Conservation (phyloP, 2,113 vertebrate species). For the Aspidoscelis tigris region DNA sequence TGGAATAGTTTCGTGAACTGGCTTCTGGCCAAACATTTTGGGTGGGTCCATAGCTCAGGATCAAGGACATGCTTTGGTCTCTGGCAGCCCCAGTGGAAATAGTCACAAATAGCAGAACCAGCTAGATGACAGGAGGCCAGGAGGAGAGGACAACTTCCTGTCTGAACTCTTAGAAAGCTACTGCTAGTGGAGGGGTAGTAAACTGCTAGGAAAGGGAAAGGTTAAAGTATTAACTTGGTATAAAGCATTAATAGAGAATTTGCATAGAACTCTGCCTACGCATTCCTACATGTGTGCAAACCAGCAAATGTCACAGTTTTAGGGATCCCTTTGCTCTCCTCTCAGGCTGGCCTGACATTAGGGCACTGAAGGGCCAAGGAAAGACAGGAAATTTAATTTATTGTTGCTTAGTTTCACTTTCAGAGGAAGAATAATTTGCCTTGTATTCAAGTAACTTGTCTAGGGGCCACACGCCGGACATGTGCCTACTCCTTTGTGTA, state of each 20-base stretch:
- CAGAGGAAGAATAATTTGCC: no score
- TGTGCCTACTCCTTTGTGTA: no score
- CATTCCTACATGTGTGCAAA: not conserved
- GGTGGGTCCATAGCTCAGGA: conserved; percentile 8
- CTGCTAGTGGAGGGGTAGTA: not conserved
- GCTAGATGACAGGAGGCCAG: not conserved
- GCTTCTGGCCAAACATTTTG: not conserved
- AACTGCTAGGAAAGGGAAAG: not conserved
- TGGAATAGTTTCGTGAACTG: not conserved
- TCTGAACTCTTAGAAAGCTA: no score
- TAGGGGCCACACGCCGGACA: no score
- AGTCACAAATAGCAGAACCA: not conserved
- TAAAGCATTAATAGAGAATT: not conserved
- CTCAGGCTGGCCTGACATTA: no score
- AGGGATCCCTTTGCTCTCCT: no score
- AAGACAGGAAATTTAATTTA: not conserved
- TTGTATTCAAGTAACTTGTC: no score
- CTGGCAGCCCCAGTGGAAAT: not conserved
- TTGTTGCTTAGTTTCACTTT: no score
- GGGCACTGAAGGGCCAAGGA: not conserved
- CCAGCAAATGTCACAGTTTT: not conserved
- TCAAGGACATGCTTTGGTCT: not conserved
- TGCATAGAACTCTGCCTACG: not conserved
- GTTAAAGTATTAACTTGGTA: no score
- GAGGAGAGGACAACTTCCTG: not conserved